Percentiles rank a stretch among this genome's conserved stretches.
Evolutionary conservation across 2,113 vertebrate species (phyloP).

Genomic region (Etheostoma spectabile): DNA sequence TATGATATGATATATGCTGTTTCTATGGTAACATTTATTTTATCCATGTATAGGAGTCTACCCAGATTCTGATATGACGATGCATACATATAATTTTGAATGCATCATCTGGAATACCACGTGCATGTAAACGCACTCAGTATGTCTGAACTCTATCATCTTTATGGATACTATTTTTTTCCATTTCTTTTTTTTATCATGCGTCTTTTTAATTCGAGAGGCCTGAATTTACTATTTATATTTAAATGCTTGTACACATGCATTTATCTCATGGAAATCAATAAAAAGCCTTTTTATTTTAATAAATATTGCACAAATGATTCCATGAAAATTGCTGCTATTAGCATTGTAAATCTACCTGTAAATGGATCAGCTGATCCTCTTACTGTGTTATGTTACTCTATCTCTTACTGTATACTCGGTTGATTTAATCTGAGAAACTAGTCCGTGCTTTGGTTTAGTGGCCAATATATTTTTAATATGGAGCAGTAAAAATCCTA

Average conservation of each 20-base stretch:
- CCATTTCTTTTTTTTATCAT: constrained; percentile 37
- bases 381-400: constrained; percentile 14
- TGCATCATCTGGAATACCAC: constrained; percentile 12
- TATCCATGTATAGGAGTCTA: background rate
- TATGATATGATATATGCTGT: background rate
- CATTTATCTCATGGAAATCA: constrained; percentile 64
- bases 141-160: constrained; percentile 36
- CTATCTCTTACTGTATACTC: constrained; percentile 26
- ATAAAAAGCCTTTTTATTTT: constrained; percentile 54
- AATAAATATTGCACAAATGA: constrained; percentile 76
- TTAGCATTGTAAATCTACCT: constrained; percentile 66
- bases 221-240: constrained; percentile 68
- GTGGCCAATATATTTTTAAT: constrained; percentile 45
- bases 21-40: constrained; percentile 10
- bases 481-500: constrained; percentile 13
- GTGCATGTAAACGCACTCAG: constrained; percentile 10
- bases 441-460: constrained; percentile 28
- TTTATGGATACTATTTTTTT: constrained; percentile 8
- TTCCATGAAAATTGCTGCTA: constrained; percentile 76
- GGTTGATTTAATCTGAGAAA: constrained; percentile 29
- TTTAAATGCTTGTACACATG: constrained; percentile 64
- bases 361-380: constrained; percentile 48
- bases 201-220: constrained; percentile 30
- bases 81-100: background rate
- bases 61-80: background rate